phyloP scores from a whole-genome alignment of 2,797 vertebrate species.

The Odontamblyopus lacepedii region DNA sequence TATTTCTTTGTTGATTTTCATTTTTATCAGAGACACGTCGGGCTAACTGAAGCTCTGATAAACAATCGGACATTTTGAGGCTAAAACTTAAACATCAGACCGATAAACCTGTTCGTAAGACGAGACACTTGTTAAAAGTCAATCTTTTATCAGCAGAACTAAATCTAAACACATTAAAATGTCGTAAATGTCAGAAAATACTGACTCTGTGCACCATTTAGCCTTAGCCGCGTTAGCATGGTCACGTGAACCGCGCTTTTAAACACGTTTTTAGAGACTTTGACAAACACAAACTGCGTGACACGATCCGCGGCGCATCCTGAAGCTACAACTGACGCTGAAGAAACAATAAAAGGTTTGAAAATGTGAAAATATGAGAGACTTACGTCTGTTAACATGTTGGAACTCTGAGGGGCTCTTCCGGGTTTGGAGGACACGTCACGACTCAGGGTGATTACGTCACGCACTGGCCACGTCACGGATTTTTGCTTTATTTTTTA shows the following conservation, averaged over 20 bases:
- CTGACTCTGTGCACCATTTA: not conserved
- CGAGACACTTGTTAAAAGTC: not conserved
- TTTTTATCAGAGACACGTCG: too few species aligned
- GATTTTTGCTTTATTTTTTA: not conserved
- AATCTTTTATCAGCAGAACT: not conserved
- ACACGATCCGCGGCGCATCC: not conserved
- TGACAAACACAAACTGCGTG: not conserved
- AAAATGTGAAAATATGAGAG: not conserved
- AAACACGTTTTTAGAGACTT: not conserved
- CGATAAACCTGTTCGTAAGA: not conserved
- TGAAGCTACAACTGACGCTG: not conserved
- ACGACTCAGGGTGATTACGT: not conserved
- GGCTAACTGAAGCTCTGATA: not conserved
- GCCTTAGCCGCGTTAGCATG: not conserved
- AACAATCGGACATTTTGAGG: not conserved
- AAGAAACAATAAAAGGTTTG: not conserved
- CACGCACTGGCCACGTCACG: not conserved
- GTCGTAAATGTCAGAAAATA: not conserved
- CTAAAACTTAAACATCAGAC: not conserved
- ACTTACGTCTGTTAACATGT: conserved; percentile 66
- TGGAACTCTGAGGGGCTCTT: conserved; percentile 25
- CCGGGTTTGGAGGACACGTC: conserved; percentile 51
- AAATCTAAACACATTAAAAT: not conserved
- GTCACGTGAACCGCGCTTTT: not conserved
- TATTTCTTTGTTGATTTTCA: too few species aligned